Base-by-base conservation (phyloP, 1,140 invertebrate species). In the Carcinoscorpius rotundicauda region DNA sequence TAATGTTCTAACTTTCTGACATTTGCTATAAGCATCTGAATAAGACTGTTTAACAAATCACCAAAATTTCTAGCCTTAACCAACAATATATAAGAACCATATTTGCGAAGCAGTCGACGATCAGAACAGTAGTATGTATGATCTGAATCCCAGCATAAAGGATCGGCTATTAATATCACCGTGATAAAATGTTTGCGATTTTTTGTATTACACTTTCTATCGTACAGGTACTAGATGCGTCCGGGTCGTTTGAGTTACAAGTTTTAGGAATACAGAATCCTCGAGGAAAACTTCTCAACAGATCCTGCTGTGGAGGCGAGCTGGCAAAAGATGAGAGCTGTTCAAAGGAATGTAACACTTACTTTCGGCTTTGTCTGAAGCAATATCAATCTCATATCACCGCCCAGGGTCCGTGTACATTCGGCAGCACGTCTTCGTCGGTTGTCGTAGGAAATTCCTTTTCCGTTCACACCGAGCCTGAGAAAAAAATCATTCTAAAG, bases 171-270 rank as follows among this genome's bases (percentile, higher is more conserved):
- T n/a, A 29, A 29, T 29, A 29, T 29, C 29, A 29, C 29, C 29
- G 29, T 29, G 29, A 29, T 29, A 29, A 29, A 29, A 29, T 29
- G 29, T 29, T 29, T 29, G 29, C 29, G 29, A 29, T 29, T 29
- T 29, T 29, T 29, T 29, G 29, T 29, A 29, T 29, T 29, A 29
- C 29, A 29, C 29, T 29, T 29, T 29, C 29, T 29, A 29, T 29
- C 29, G 29, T 29, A 29, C 29, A 29, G 29, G 29, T 29, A 29
- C 29, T 29, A 29, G 51, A 3, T 3, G 50, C 10, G 29, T 87
- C 87, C 78, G 90, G 90, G 71, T 87, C 86, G 78, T 93, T 93
- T 81, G 89, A 94, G 82, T 84, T 93, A 74, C 88, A 93, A 81
- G 87, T 93, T 75, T 83, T 92, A 73, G 88, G 90, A 78, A 86